Evolutionary conservation across 2,888 invertebrate species (phyloP), one percentile per base, ranked within the genome.

Genomic region (Pseudoips prasinana): DNA sequence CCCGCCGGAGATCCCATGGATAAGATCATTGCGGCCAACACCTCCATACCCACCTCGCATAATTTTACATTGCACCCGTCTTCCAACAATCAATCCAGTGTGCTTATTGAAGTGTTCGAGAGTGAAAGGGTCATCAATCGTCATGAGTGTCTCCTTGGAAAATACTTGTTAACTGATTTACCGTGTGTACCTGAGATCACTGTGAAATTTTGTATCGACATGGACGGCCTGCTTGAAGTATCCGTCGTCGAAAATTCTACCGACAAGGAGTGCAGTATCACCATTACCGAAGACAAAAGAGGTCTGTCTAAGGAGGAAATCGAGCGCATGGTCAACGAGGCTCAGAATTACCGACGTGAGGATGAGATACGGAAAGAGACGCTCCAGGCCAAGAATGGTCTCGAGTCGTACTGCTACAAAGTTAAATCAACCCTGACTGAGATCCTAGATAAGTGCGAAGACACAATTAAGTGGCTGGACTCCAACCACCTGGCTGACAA

Each of bases 31-130:
- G 97, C 98, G 89, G 93, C 98, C 40, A 99, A 98, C 91, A 97
- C 98, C 14, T 97, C 97, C 74, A 98, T 98, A 78, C 98, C 98
- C 38, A 98, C 97, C 43, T 98, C 98, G 85, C 97, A 98, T 82
- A 97, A 97, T 0, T 97, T 98, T 77, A 97, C 96, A 19, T 98
- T 98, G 90, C 98, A 98, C 56, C 98, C 98, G 1, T 98, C 98
- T 82, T 96, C 98, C 0, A 98, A 99, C 86, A 99, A 99, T 88
- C 98, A 99, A 79, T 98, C 98, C 23, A 98, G 96, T 64, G 98
- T 98, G 45, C 90, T 96, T 61, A 96, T 98, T 66, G 95, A 95
- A 73, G 97, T 98, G 1, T 97, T 94, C 70, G 97, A 98, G 89
- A 97, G 96, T 41, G 97, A 98, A 87, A 93, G 97, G 56, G 95